Evolutionary conservation across 2,888 invertebrate species (phyloP).

Genomic region (Latrodectus elegans): DNA sequence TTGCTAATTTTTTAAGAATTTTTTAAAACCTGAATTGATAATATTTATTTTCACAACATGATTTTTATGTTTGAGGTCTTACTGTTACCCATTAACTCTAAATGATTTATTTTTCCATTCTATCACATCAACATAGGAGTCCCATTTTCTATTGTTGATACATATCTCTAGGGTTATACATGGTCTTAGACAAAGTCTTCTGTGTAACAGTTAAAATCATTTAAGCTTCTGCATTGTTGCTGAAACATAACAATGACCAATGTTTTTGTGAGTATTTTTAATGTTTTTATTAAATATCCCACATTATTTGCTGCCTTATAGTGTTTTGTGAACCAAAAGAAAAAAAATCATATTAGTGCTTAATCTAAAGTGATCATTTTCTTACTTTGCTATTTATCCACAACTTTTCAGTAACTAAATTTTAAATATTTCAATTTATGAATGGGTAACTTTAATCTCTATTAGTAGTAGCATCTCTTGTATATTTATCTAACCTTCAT

Average conservation of each 20-base stretch:
- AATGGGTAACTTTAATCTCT: too few relatives aligned
- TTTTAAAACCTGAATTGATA: slow-evolving; percentile 42
- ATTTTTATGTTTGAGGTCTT: slow-evolving; percentile 31
- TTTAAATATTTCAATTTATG: too few relatives aligned
- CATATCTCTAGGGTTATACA: slow-evolving; percentile 25
- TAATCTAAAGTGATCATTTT: too few relatives aligned
- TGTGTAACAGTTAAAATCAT: slow-evolving; percentile 35
- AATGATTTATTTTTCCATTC: slow-evolving; percentile 38
- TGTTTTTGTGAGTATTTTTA: slow-evolving; percentile 31
- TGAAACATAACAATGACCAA: slow-evolving; percentile 26
- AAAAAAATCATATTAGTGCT: too few relatives aligned
- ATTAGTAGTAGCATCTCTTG: too few relatives aligned
- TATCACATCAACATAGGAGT: slow-evolving; percentile 24
- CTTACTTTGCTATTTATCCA: too few relatives aligned
- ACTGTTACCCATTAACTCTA: slow-evolving; percentile 23
- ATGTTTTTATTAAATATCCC: not conserved
- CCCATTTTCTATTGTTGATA: slow-evolving; percentile 36
- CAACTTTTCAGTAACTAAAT: too few relatives aligned
- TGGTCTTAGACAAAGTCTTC: slow-evolving; percentile 36
- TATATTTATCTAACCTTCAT: too few relatives aligned
- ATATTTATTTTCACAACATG: slow-evolving; percentile 15
- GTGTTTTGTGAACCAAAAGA: too few relatives aligned
- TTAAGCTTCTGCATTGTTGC: slow-evolving; percentile 27
- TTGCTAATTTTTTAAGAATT: slow-evolving; percentile 38
- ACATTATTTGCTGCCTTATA: not conserved